Conservation (phyloP, 2,113 vertebrate genomes). For the Pantherophis guttatus region DNA sequence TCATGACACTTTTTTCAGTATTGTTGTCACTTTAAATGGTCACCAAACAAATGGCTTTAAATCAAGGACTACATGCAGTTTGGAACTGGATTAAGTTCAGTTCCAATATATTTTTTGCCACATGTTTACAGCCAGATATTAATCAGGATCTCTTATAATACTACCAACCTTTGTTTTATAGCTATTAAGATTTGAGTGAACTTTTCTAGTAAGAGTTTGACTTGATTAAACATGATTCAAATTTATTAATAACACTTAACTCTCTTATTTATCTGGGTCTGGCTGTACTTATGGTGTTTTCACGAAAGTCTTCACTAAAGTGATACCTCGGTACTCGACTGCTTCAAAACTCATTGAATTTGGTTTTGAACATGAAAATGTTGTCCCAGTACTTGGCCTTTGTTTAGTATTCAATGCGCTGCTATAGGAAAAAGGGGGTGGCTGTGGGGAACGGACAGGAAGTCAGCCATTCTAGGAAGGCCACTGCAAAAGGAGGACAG, state of each 20-base stretch:
- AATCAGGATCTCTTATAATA: background rate
- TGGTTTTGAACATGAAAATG: background rate
- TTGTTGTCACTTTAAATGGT: background rate
- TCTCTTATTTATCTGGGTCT: background rate
- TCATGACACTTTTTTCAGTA: background rate
- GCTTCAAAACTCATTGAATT: background rate
- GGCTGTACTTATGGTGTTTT: background rate
- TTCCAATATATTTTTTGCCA: background rate
- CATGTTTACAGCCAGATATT: background rate
- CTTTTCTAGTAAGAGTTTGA: background rate
- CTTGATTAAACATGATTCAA: background rate
- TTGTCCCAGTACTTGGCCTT: background rate
- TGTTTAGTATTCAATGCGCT: background rate
- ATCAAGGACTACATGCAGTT: background rate
- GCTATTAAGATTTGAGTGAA: background rate
- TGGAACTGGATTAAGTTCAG: background rate
- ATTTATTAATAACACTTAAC: background rate
- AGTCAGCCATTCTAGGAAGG: background rate
- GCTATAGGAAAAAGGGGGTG: background rate
- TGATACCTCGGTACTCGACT: background rate
- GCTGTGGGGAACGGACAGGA: background rate
- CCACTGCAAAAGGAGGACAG: background rate
- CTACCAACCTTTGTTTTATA: background rate
- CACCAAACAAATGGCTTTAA: background rate
- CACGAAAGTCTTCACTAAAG: background rate